phyloP scores from a whole-genome alignment of 2,888 invertebrate species.

The Prenolepis imparis region DNA sequence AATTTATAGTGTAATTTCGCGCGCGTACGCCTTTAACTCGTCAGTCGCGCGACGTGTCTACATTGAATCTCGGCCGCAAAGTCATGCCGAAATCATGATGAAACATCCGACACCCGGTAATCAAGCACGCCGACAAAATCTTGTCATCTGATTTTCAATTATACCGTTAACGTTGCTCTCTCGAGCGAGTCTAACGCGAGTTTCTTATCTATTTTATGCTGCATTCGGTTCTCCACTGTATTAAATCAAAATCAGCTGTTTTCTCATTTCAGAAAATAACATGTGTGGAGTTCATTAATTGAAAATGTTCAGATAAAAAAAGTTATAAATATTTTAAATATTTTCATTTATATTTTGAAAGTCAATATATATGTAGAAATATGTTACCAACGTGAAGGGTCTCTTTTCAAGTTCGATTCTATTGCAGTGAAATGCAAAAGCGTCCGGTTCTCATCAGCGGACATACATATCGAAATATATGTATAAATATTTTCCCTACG shows the following conservation, averaged over 20 bases:
- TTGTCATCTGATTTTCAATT: slow-evolving; percentile 28
- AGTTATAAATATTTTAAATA: background rate
- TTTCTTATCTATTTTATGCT: background rate
- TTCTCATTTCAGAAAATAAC: background rate
- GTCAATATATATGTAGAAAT: background rate
- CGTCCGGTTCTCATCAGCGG: background rate
- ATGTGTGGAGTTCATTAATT: background rate
- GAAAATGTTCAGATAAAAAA: background rate
- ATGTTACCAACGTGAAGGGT: background rate
- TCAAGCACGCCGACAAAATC: slow-evolving; percentile 2
- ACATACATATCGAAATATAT: background rate
- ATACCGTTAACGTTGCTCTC: background rate
- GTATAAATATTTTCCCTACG: slow-evolving; percentile 22
- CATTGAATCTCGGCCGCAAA: slow-evolving; percentile 33
- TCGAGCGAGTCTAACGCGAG: background rate
- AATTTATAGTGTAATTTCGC: slow-evolving; percentile 54
- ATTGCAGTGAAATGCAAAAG: background rate
- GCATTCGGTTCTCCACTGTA: background rate
- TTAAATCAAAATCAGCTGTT: background rate
- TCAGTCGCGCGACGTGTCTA: slow-evolving; percentile 27
- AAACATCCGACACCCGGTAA: slow-evolving; percentile 23
- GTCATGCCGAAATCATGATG: slow-evolving; percentile 14
- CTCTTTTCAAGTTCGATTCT: background rate
- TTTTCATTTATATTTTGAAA: background rate
- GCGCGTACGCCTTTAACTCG: slow-evolving; percentile 42